These are phyloP conservation scores for Pollenia amentaria DNA, from an alignment of 2,888 invertebrate species.

Conservation along the genomic window DNA sequence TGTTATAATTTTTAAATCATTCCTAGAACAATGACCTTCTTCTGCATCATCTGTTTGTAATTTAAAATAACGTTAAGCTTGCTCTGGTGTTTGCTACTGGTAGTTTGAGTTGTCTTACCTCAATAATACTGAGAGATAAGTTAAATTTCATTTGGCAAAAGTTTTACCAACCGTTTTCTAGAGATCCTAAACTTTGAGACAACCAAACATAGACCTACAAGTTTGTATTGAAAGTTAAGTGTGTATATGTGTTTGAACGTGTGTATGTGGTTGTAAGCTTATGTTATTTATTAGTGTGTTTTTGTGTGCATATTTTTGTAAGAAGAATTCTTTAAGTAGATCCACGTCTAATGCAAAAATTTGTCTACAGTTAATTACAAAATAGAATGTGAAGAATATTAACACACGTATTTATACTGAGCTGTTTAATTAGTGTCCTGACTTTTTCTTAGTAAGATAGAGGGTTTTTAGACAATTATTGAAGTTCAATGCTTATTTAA, in stretches of 20 bases:
- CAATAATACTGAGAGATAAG: constrained; percentile 55
- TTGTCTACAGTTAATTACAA: constrained; percentile 3
- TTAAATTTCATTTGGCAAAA: constrained; percentile 59
- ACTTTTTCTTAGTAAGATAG: not conserved
- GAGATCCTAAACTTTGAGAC: constrained; percentile 16
- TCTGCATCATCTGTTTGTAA: constrained; percentile 26
- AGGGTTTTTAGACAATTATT: too few species aligned
- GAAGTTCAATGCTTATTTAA: too few species aligned
- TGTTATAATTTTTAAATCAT: constrained; percentile 58
- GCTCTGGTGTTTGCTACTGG: constrained; percentile 29
- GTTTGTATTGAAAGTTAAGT: not conserved
- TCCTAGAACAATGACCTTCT: constrained; percentile 45
- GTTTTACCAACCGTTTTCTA: constrained; percentile 63
- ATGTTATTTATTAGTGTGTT: not conserved
- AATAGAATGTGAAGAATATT: not conserved
- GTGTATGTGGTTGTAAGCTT: constrained; percentile 2
- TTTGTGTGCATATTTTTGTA: not conserved
- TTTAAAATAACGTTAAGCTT: constrained; percentile 28
- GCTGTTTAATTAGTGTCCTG: not conserved
- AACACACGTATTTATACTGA: not conserved
- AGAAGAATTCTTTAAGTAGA: not conserved
- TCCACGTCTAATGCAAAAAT: not conserved
- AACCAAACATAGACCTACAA: not conserved
- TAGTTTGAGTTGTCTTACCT: constrained; percentile 41
- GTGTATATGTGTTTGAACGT: constrained; percentile 1